Evolutionary conservation across 92 coral and sea anemone genomes (phyloP).

Genomic region (Epizoanthus rinbou): DNA sequence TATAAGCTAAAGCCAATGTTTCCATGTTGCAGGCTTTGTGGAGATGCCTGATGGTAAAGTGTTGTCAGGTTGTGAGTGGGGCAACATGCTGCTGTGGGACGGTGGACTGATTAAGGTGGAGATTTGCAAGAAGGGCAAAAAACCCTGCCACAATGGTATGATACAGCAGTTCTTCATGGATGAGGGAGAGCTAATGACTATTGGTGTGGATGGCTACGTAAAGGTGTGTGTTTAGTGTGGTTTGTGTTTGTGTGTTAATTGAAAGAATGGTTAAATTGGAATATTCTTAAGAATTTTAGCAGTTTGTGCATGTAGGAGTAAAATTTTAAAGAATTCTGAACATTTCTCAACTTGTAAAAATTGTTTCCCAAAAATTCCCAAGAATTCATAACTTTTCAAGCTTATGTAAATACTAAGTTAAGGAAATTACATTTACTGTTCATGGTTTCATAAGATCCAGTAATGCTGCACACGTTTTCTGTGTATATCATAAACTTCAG

Average conservation of each 20-base stretch:
- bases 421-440: too few relatives aligned
- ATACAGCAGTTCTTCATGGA: slow-evolving; percentile 99
- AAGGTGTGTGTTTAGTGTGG: slow-evolving; percentile 62
- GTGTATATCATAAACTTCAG: too few relatives aligned
- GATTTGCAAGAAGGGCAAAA: slow-evolving; percentile 94
- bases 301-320: too few relatives aligned
- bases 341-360: too few relatives aligned
- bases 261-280: too few relatives aligned
- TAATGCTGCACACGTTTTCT: too few relatives aligned
- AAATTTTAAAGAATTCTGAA: too few relatives aligned
- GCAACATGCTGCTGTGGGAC: slow-evolving; percentile 99
- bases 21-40: slow-evolving; percentile 77
- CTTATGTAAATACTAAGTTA: too few relatives aligned
- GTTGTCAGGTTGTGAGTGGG: slow-evolving; percentile 98
- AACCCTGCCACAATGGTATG: slow-evolving; percentile 96
- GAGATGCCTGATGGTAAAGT: slow-evolving; percentile 99
- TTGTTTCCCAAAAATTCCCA: too few relatives aligned
- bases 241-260: neutral
- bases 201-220: slow-evolving; percentile 93
- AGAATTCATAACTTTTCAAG: too few relatives aligned
- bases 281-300: too few relatives aligned
- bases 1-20: neutral
- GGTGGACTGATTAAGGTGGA: slow-evolving; percentile 98
- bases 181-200: slow-evolving; percentile 97
- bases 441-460: too few relatives aligned